Evolutionary conservation across 2,797 vertebrate genomes (phyloP), one percentile per base, ranked within the genome.

Genomic region (Simalia tracyae): DNA sequence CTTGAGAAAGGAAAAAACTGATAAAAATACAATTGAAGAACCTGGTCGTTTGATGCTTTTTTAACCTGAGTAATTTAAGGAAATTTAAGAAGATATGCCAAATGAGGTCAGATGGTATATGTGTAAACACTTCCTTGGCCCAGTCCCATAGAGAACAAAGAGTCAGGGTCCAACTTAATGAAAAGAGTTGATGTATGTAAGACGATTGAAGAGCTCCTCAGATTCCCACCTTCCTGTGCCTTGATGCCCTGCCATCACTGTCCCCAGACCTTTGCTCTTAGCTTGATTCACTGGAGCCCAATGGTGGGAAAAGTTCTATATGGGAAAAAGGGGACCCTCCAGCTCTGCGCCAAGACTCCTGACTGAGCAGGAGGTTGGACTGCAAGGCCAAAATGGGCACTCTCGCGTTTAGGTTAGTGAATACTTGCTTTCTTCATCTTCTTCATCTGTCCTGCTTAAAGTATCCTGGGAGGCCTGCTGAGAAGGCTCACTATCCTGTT

Each of bases 401-500:
- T 2, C 15, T 76, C 26, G 6, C 0, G 4, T 31, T 17, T 56
- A 56, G 2, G n/a, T 4, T 22, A 11, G 7, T 4, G 14, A 56
- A 87, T 57, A 97, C 98, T 95, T 97, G 99, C 99, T 99, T 98
- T 99, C 99, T 98, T 99, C 99, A 0, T 99, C 99, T 26, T 99
- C 99, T 96, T 99, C 99, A 56, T 99, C 99, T 0, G 99, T 99
- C 93, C 98, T 98, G 95, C 99, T 99, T 60, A 99, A 98, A 0
- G 99, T 99, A 97, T 99, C 99, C 95, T 99, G 99, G 0, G 99
- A 99, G 6, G 99, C 99, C 93, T 99, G 99, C 93, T 99, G 98
- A 46, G 99, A 99, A 0, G 98, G 99, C 89, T 99, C 99, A 11
- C 99, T 99, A 92, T 99, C 99, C 98, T 99, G 99, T 95, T 99